phyloP scores from a whole-genome alignment of 2,888 invertebrate species.

The Drosophila prostipennis region DNA sequence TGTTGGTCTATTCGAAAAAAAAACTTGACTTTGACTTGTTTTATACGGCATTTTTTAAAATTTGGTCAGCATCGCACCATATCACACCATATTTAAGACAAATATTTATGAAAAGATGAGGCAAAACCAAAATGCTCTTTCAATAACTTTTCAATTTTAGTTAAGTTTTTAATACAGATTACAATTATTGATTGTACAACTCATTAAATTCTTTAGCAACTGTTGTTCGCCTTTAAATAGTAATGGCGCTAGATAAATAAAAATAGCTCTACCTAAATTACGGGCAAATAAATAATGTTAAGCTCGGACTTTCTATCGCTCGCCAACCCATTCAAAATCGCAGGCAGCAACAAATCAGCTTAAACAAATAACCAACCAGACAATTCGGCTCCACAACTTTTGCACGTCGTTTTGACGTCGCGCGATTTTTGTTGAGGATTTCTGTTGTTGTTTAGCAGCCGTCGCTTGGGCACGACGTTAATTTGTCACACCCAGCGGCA shows the following conservation, averaged over 20 bases:
- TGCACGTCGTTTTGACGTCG: conserved; percentile 55
- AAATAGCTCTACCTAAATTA: conserved; percentile 12
- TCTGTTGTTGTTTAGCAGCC: conserved; percentile 22
- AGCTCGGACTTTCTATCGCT: conserved; percentile 33
- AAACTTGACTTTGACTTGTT: conserved; percentile 75
- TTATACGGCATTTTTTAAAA: conserved; percentile 12
- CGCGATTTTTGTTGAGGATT: conserved; percentile 35
- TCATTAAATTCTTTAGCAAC: too few relatives aligned
- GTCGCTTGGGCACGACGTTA: conserved; percentile 50
- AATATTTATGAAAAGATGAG: conserved; percentile 39
- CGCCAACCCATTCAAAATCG: conserved; percentile 18
- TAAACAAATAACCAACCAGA: conserved; percentile 75
- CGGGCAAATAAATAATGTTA: conserved; percentile 18
- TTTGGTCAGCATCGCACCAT: conserved; percentile 13
- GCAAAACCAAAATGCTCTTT: not conserved
- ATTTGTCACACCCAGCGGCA: conserved; percentile 72
- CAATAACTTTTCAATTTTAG: too few relatives aligned
- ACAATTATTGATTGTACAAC: too few relatives aligned
- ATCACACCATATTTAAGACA: conserved; percentile 23
- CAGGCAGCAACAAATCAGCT: conserved; percentile 66
- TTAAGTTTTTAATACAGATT: too few relatives aligned
- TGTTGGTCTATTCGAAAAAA: conserved; percentile 53
- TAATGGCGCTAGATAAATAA: not conserved
- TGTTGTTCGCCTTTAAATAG: too few relatives aligned
- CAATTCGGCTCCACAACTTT: conserved; percentile 75